phyloP scores from a whole-genome alignment of 2,797 vertebrate species.

The Gymnocypris eckloni region DNA sequence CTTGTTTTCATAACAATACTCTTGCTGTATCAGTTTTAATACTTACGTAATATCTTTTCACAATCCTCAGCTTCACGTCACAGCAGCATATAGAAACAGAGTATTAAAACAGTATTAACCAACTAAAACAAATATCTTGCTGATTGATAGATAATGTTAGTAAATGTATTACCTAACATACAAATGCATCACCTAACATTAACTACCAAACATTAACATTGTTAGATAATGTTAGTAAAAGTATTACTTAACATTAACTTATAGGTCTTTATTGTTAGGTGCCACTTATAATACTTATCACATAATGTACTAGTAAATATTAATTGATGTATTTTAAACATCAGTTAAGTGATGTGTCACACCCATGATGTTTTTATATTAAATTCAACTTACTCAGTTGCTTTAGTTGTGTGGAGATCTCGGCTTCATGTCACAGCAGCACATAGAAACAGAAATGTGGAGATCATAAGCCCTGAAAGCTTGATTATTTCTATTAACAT shows the following conservation, averaged over 20 bases:
- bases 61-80: neutral
- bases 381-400: neutral
- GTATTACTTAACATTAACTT: neutral
- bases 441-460: neutral
- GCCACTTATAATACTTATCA: neutral
- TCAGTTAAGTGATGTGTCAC: too few species aligned
- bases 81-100: neutral
- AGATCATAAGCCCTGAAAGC: neutral
- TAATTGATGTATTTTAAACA: too few species aligned
- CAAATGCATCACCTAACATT: too few species aligned
- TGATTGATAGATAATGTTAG: too few species aligned
- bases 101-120: too few species aligned
- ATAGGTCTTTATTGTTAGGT: neutral
- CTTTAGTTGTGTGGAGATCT: neutral
- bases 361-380: neutral
- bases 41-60: neutral
- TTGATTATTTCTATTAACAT: too few species aligned
- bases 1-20: neutral
- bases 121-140: neutral
- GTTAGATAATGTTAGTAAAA: neutral
- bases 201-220: too few species aligned
- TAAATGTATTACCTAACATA: too few species aligned
- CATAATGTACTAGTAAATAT: too few species aligned
- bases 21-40: neutral
- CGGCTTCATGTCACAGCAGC: neutral